Percentiles rank a stretch among this genome's conserved stretches.
phyloP scores from a whole-genome alignment of 2,888 invertebrate genomes.

The Archaeoteleia sp. region DNA sequence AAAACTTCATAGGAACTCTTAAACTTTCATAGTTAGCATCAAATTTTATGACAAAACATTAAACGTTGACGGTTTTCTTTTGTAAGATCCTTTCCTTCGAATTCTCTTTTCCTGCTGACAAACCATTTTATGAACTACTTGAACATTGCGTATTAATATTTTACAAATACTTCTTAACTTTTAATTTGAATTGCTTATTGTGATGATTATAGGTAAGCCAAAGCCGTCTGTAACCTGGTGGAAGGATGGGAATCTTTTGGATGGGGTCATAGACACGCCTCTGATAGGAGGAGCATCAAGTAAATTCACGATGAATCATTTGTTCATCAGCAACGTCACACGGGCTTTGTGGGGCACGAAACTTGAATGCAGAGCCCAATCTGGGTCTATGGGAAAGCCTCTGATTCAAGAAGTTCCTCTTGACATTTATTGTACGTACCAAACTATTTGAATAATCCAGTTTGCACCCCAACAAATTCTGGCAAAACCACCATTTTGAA shows the following conservation, averaged over 20 bases:
- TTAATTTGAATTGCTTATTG: constrained; percentile 33
- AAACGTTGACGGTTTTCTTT: too few relatives aligned
- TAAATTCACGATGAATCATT: constrained; percentile 82
- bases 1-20: too few relatives aligned
- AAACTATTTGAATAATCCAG: constrained; percentile 50
- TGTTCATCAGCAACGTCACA: constrained; percentile 83
- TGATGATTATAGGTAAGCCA: constrained; percentile 82
- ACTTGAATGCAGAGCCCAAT: constrained; percentile 86
- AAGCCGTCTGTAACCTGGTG: constrained; percentile 90
- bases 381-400: constrained; percentile 82
- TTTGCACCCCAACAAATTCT: constrained; percentile 34
- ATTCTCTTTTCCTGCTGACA: too few relatives aligned
- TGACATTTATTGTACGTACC: constrained; percentile 80
- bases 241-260: constrained; percentile 84
- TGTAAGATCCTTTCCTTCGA: too few relatives aligned
- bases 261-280: constrained; percentile 82
- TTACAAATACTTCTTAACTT: too few relatives aligned
- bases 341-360: constrained; percentile 84
- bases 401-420: constrained; percentile 84
- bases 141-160: too few relatives aligned
- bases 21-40: too few relatives aligned
- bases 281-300: constrained; percentile 77
- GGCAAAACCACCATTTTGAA: too few relatives aligned
- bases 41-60: too few relatives aligned
- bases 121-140: too few relatives aligned